Base-by-base conservation (phyloP, 2,888 invertebrate genomes). In the Clusia tigrina region DNA sequence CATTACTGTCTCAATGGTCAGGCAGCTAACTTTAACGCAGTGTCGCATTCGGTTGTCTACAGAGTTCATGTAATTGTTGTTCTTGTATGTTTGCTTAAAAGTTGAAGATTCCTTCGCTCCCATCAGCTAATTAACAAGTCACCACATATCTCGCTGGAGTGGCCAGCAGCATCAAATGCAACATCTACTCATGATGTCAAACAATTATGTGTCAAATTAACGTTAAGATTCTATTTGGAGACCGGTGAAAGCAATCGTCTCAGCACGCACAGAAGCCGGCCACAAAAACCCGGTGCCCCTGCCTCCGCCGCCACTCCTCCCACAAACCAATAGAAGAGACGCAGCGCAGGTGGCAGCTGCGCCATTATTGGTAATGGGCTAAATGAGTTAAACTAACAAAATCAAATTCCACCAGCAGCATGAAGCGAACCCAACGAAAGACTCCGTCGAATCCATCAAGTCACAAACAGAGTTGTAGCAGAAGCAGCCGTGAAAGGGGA, bases 321-420 rank as follows among this genome's bases (percentile, higher is more conserved):
- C 18, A 20, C 22, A 20, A 22, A 48, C 48, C 5, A 20, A 22
- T 22, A 18, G 48, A 48, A 20, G 48, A 26, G 1, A 24, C 26
- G 23, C 76, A 74, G 77, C 66, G 76, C 77, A 74, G 77, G 74
- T 74, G 74, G 74, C 74, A 77, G 76, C 76, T 66, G 76, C 63
- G 74, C 74, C 77, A 74, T 77, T 74, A 74, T 74, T 67, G 76
- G 71, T 74, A 77, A 74, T 74, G 77, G 58, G 54, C 51, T 23
- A 10, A 56, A 20, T 48, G 20, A 20, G 10, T 22, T 20, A 22
- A 48, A 18, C 48, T 20, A 20, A 48, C 48, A 3, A 48, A 48
- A 48, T 42, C 48, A 48, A 48, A 48, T 9, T 12, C 42, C 42
- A 42, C 42, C 9, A 42, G 2, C 42, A 42, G 2, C 15, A 42